Evolutionary conservation across 2,113 vertebrate genomes (phyloP), one percentile per base, ranked within the genome.

Genomic region (Proterorhinus semilunaris): DNA sequence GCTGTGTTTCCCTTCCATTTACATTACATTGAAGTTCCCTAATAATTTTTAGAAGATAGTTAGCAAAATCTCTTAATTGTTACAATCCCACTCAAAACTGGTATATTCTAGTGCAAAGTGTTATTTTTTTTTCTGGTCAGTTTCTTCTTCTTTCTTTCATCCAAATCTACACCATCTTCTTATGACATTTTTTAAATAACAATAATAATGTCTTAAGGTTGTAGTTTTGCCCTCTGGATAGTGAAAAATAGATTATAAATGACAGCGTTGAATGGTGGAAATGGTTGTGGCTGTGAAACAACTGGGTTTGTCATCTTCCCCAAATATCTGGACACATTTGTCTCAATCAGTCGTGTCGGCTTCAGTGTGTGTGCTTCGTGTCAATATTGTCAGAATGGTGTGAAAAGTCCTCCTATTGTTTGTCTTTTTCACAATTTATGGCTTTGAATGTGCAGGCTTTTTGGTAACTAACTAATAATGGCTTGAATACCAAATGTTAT

Each of bases 231-330:
- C 61, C 68, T 58, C 7, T 6, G 68, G 10, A 36, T 12, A 43
- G 68, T 16, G 66, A 21, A 81, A 89, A 89, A 89, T 86, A 87
- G 81, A 85, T 45, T 54, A 66, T 36, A 81, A 87, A 89, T 81
- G 83, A 80, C 73, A 82, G 77, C 10, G 64, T 78, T 76, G 67
- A 77, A 77, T 81, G 71, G 80, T 86, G 87, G 59, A 83, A 84
- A 78, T 87, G 78, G 76, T 75, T 86, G 82, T 83, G 82, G 78
- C 76, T 66, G 74, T 80, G 8, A 72, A 71, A 73, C 62, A 57
- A 71, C 57, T 64, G 57, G 65, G 64, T 75, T 68, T 5, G 54
- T 71, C 74, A 71, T 69, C 81, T 79, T 66, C 61, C 61, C 49
- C 47, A 72, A 73, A 78, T 75, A 57, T 9, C 21, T 42, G 53